A percentile compares a stretch with the other conserved stretches of the same genome.
Evolutionary conservation across 2,113 vertebrate genomes (phyloP).

Genomic region (Mormyrus lacerda): DNA sequence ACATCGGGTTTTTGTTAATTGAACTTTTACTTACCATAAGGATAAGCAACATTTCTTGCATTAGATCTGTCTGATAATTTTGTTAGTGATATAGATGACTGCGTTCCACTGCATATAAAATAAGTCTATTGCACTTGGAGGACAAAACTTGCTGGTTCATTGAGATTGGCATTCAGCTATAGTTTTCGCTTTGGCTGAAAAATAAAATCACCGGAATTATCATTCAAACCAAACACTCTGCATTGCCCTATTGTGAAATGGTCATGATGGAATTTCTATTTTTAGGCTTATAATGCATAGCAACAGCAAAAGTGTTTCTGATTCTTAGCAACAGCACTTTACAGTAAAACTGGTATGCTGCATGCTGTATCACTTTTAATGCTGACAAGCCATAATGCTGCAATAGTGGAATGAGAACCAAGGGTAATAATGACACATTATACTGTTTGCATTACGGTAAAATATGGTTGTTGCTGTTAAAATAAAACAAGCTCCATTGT

Average conservation of each 20-base stretch:
- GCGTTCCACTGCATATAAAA: not conserved
- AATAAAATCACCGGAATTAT: not conserved
- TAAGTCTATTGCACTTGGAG: not conserved
- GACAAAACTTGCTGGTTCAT: not conserved
- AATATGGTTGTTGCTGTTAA: not conserved
- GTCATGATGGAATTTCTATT: conserved; percentile 11
- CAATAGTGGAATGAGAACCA: not conserved
- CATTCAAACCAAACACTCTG: conserved; percentile 10
- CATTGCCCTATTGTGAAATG: conserved; percentile 6
- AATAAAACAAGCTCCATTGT: not conserved
- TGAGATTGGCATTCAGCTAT: not conserved
- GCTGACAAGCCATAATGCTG: not conserved
- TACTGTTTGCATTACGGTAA: not conserved
- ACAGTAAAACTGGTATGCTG: conserved; percentile 12
- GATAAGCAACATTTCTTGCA: not conserved
- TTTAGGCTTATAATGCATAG: conserved; percentile 17
- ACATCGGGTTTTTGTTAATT: not conserved
- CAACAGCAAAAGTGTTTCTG: conserved; percentile 14
- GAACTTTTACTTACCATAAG: not conserved
- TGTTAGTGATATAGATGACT: not conserved
- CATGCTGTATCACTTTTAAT: not conserved
- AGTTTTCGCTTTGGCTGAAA: not conserved
- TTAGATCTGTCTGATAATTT: not conserved
- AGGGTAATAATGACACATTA: not conserved
- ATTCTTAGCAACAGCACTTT: conserved; percentile 19